Base-by-base conservation (phyloP, 2,888 invertebrate genomes). In the Parnassius glacialis region DNA sequence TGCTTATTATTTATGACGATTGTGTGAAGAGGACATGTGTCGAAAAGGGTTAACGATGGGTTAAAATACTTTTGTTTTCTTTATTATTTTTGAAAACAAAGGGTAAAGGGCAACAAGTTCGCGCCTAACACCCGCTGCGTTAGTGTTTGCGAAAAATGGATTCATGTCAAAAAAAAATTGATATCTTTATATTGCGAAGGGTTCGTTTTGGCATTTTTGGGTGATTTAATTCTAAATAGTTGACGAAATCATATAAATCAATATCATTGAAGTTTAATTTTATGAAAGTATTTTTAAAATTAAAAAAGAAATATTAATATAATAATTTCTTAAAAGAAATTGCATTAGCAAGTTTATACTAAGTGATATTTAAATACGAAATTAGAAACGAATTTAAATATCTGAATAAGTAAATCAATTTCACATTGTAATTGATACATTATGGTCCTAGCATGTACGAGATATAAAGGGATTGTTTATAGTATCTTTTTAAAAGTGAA, bases 21-120 rank as follows among this genome's bases (percentile, higher is more conserved):
- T 59, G 52, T 59, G 54, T 50, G 56, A 57, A 72, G 71, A 67
- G 71, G 72, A 84, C 88, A 87, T 86, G 83, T 87, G 87, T 74
- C 71, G 75, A 70, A 74, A 84, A 84, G 86, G 87, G 87, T 84
- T 86, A 83, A 79, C 75, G 72, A 70, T 77, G 84, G 85, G 87
- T 83, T 81, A 80, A 79, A 80, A 78, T 78, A 77, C 74, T 76
- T 81, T 82, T 87, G 87, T 87, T 87, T 86, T 85, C 83, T 85
- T 83, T 85, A 83, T 85, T 79, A 79, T 77, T 78, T 77, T 75
- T 72, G 61, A 70, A 73, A 79, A 85, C 80, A 78, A 76, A 77
- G 76, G 87, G 83, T 80, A 85, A 84, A 84, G 86, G 85, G 82
- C 79, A 79, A 83, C 85, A 82, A 82, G 85, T 81, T 81, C 83